phyloP scores from a whole-genome alignment of 2,888 invertebrate genomes.

The Helicoverpa assulta region DNA sequence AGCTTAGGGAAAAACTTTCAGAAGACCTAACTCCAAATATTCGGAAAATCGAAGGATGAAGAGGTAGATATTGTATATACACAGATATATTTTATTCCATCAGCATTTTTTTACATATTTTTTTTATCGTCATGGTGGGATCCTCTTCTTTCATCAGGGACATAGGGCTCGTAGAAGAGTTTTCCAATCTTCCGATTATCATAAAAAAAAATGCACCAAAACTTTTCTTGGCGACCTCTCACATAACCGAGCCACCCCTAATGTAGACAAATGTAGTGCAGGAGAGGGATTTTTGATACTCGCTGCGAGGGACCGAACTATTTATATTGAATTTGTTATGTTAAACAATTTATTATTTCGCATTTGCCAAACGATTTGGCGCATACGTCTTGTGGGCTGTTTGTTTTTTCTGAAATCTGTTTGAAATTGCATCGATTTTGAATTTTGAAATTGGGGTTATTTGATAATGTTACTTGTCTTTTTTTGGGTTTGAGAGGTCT shows the following conservation, averaged over 20 bases:
- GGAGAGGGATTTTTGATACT: conserved; percentile 77
- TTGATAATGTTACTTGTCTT: not conserved
- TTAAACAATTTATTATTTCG: conserved; percentile 76
- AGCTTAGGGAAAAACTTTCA: too few species aligned
- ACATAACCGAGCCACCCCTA: conserved; percentile 65
- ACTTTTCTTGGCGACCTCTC: conserved; percentile 45
- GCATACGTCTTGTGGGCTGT: conserved; percentile 66
- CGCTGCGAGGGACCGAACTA: conserved; percentile 72
- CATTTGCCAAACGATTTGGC: conserved; percentile 78
- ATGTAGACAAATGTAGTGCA: conserved; percentile 81
- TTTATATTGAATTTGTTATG: conserved; percentile 82
- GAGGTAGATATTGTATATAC: too few species aligned
- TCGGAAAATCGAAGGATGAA: too few species aligned
- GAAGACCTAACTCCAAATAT: too few species aligned
- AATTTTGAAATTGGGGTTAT: not conserved
- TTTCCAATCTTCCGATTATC: too few species aligned
- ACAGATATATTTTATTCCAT: too few species aligned
- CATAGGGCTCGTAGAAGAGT: too few species aligned
- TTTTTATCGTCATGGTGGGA: too few species aligned
- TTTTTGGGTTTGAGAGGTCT: not conserved
- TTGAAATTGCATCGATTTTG: conserved; percentile 4
- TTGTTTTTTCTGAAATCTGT: conserved; percentile 42
- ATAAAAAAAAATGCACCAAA: not conserved
- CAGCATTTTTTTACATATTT: too few species aligned
- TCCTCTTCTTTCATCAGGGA: too few species aligned